phyloP scores from a whole-genome alignment of 2,888 invertebrate species.

The Sisyra nigra region DNA sequence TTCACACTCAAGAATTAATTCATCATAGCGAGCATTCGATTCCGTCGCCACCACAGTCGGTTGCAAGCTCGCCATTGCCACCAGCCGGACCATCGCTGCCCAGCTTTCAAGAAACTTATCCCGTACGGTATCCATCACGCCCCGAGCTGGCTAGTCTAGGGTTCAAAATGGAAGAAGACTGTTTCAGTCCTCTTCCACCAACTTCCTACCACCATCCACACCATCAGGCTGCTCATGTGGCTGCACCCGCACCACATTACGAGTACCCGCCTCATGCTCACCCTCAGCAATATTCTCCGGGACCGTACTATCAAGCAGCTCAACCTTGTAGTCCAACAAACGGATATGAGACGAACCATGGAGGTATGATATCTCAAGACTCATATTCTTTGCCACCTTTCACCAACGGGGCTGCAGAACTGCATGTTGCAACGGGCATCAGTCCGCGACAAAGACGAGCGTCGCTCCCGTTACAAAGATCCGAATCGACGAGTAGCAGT shows the following conservation, averaged over 20 bases:
- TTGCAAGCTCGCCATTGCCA: slow-evolving; percentile 16
- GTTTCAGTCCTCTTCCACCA: slow-evolving; percentile 45
- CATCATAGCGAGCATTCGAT: slow-evolving; percentile 11
- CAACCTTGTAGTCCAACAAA: slow-evolving; percentile 37
- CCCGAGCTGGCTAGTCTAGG: slow-evolving; percentile 46
- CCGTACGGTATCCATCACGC: slow-evolving; percentile 49
- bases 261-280: slow-evolving; percentile 32
- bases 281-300: slow-evolving; percentile 36
- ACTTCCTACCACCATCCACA: slow-evolving; percentile 35
- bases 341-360: slow-evolving; percentile 4
- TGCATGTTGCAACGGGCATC: slow-evolving; percentile 47
- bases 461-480: slow-evolving; percentile 62
- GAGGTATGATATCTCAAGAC: slow-evolving; percentile 30
- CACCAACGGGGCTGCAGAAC: slow-evolving; percentile 45
- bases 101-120: slow-evolving; percentile 80
- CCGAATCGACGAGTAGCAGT: slow-evolving; percentile 64
- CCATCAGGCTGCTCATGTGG: slow-evolving; percentile 35
- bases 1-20: slow-evolving; percentile 14
- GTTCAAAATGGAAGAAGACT: slow-evolving; percentile 77
- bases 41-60: slow-evolving; percentile 21
- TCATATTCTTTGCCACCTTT: slow-evolving; percentile 56
- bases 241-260: slow-evolving; percentile 34
- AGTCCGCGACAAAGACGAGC: slow-evolving; percentile 52
- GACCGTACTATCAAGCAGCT: slow-evolving; percentile 40
- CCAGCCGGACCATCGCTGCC: slow-evolving; percentile 48